Conservation (phyloP, 2,113 vertebrate genomes). For the Nettapus auritus region DNA sequence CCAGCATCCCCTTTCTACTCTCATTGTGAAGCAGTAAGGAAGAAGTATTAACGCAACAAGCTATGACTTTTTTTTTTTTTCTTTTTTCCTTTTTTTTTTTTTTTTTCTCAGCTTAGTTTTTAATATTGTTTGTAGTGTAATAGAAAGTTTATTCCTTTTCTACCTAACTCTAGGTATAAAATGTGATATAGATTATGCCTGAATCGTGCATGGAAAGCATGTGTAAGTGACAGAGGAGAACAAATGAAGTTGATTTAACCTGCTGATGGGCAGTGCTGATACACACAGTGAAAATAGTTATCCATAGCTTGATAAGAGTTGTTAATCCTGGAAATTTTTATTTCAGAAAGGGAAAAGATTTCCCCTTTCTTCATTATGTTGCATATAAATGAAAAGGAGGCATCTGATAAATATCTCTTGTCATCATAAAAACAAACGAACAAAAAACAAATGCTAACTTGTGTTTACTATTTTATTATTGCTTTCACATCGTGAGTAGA, state of each 20-base stretch:
- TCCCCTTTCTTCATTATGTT: conserved; percentile 19
- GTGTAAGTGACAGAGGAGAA: neutral
- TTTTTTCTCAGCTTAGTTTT: neutral
- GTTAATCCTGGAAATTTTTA: neutral
- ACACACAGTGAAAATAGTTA: neutral
- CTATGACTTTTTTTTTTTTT: neutral
- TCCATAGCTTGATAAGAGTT: neutral
- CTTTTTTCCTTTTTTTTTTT: neutral
- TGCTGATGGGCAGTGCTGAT: neutral
- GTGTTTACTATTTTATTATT: conserved; percentile 61
- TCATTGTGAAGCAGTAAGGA: neutral
- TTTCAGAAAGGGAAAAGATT: neutral
- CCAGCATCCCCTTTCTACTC: neutral
- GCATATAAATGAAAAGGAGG: conserved; percentile 38
- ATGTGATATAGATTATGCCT: neutral
- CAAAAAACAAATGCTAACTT: conserved; percentile 36
- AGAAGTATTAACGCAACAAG: neutral
- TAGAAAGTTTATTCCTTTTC: neutral
- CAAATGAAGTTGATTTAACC: neutral
- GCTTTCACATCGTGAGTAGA: conserved; percentile 43
- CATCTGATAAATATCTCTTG: conserved; percentile 55
- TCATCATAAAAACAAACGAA: conserved; percentile 11
- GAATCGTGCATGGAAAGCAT: neutral
- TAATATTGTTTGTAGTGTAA: neutral
- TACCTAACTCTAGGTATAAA: neutral